These are phyloP conservation scores for Ceraclea dissimilis DNA, from an alignment of 2,888 invertebrate species.

Conservation along the genomic window DNA sequence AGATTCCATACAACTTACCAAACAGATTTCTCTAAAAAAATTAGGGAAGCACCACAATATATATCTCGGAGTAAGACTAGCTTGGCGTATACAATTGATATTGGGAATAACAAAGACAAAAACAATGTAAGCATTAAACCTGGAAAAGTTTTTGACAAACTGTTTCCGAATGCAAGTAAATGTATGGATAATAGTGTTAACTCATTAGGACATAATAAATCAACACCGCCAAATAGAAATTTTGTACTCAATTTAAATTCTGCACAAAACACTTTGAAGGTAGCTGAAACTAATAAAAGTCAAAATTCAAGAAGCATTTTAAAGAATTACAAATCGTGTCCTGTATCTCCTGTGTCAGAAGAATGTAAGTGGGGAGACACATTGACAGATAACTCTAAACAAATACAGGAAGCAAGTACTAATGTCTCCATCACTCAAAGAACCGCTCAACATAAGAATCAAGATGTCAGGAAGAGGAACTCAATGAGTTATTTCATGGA, in stretches of 20 bases:
- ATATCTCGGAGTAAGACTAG: conserved; percentile 14
- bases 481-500: conserved; percentile 62
- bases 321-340: conserved; percentile 68
- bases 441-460: conserved; percentile 34
- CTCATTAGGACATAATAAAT: background rate
- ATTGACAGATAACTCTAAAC: background rate
- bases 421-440: conserved; percentile 35
- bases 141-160: conserved; percentile 41
- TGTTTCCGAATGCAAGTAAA: conserved; percentile 34
- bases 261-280: conserved; percentile 29
- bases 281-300: conserved; percentile 10
- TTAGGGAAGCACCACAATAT: background rate
- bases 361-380: conserved; percentile 60
- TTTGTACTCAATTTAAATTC: conserved; percentile 38
- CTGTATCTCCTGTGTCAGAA: conserved; percentile 76
- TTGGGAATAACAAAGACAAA: conserved; percentile 25
- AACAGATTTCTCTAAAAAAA: conserved; percentile 6
- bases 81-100: conserved; percentile 37
- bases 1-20: conserved; percentile 2
- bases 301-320: conserved; percentile 45
- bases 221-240: conserved; percentile 32
- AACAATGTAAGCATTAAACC: conserved; percentile 7
- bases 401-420: conserved; percentile 29
- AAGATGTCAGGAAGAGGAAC: conserved; percentile 48
- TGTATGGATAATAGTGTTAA: conserved; percentile 28